These are phyloP conservation scores for Cydia strobilella DNA, from an alignment of 1,140 invertebrate genomes.

Conservation along the genomic window DNA sequence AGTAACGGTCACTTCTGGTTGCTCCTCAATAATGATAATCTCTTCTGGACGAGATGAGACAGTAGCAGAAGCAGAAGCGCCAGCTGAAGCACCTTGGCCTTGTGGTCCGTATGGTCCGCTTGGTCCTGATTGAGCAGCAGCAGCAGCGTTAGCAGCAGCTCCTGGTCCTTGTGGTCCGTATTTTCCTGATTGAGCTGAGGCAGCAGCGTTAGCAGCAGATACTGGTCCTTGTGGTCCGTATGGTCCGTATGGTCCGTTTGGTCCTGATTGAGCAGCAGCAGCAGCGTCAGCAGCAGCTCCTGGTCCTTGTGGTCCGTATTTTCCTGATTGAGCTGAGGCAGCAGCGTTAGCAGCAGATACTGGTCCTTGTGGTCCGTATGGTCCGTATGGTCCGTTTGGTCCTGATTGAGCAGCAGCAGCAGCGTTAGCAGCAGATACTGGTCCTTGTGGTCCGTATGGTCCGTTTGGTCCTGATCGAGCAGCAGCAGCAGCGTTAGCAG, in stretches of 20 bases:
- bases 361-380: background rate
- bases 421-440: background rate
- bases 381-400: slow-evolving; percentile 13
- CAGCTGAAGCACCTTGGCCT: slow-evolving; percentile 24
- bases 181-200: background rate
- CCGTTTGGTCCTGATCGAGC: slow-evolving; percentile 9
- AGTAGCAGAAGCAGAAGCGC: background rate
- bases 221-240: background rate
- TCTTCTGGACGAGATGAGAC: background rate
- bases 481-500: too few species aligned
- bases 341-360: background rate
- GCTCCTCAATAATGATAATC: slow-evolving; percentile 11
- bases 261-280: too few species aligned
- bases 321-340: slow-evolving; percentile 18
- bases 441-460: slow-evolving; percentile 27
- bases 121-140: background rate
- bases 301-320: slow-evolving; percentile 30
- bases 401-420: background rate
- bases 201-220: slow-evolving; percentile 32
- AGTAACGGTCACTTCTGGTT: background rate
- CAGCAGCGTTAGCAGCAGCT: background rate
- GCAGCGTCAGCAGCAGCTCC: too few species aligned
- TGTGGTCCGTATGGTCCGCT: background rate
- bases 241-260: slow-evolving; percentile 13
- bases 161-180: background rate